Conservation (phyloP, 2,888 invertebrate species). For the Polydrusus tereticollis region DNA sequence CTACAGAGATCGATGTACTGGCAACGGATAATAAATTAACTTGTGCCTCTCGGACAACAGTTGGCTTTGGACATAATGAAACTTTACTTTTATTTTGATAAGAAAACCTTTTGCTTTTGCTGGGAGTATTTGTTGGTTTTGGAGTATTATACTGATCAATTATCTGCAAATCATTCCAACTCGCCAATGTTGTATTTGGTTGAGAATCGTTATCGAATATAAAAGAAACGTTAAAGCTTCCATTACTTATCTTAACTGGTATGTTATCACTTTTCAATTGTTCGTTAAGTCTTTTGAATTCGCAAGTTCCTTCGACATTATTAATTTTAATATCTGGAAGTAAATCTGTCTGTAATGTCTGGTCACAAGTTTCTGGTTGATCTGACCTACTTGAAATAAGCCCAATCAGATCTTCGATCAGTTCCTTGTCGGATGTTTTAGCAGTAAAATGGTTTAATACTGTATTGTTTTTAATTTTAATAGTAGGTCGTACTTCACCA, state of each 20-base stretch:
- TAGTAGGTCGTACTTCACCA: slow-evolving; percentile 37
- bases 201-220: background rate
- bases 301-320: slow-evolving; percentile 8
- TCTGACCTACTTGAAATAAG: background rate
- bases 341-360: slow-evolving; percentile 44
- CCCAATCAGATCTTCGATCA: slow-evolving; percentile 48
- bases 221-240: slow-evolving; percentile 30
- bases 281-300: slow-evolving; percentile 49
- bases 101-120: background rate
- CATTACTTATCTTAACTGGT: slow-evolving; percentile 48
- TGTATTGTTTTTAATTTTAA: slow-evolving; percentile 44
- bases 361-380: background rate
- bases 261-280: slow-evolving; percentile 51
- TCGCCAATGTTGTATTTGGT: slow-evolving; percentile 8
- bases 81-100: background rate
- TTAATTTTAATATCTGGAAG: slow-evolving; percentile 42
- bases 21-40: no score
- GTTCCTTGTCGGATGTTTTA: slow-evolving; percentile 39
- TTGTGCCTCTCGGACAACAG: background rate
- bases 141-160: slow-evolving; percentile 19
- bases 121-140: background rate
- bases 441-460: slow-evolving; percentile 37
- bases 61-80: background rate
- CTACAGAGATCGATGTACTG: background rate
- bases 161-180: slow-evolving; percentile 44